phyloP scores from a whole-genome alignment of 2,888 invertebrate species.

The Eupsilia transversa region DNA sequence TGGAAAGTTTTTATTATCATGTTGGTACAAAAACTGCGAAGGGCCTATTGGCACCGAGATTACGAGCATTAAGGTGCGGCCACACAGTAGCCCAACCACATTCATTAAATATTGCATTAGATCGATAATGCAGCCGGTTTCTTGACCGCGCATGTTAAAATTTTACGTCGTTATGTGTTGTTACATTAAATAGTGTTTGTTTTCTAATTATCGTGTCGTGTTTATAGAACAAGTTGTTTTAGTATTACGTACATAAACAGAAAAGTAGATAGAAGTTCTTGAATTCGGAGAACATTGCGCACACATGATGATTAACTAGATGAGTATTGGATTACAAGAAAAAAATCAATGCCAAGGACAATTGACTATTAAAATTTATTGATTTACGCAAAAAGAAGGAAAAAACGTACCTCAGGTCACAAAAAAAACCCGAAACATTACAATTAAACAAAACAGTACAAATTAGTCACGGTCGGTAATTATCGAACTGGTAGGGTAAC shows the following conservation, averaged over 20 bases:
- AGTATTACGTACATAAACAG: neutral
- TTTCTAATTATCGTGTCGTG: conserved; percentile 25
- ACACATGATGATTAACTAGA: conserved; percentile 4
- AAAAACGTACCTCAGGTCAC: conserved; percentile 26
- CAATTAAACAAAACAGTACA: conserved; percentile 39
- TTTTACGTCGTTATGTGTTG: conserved; percentile 39
- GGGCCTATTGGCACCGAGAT: conserved; percentile 22
- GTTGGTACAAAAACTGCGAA: conserved; percentile 37
- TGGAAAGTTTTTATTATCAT: conserved; percentile 25
- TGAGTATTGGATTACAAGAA: conserved; percentile 40
- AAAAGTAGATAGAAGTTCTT: neutral
- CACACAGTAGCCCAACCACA: conserved; percentile 64
- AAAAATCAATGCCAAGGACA: conserved; percentile 44
- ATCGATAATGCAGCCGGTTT: conserved; percentile 67
- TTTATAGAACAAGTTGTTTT: conserved; percentile 1
- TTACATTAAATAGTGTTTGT: conserved; percentile 37
- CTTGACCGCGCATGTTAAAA: conserved; percentile 63
- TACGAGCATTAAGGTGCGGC: conserved; percentile 53
- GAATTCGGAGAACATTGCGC: conserved; percentile 6
- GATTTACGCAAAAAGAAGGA: conserved; percentile 28
- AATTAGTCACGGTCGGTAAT: conserved; percentile 63
- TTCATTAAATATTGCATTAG: conserved; percentile 68
- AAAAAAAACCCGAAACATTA: conserved; percentile 50
- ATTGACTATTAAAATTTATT: neutral
- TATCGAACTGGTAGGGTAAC: conserved; percentile 60